A percentile compares a stretch with the other conserved stretches of the same genome.
Evolutionary conservation across 2,113 vertebrate species (phyloP).

Genomic region (Lichenostomus cassidix): DNA sequence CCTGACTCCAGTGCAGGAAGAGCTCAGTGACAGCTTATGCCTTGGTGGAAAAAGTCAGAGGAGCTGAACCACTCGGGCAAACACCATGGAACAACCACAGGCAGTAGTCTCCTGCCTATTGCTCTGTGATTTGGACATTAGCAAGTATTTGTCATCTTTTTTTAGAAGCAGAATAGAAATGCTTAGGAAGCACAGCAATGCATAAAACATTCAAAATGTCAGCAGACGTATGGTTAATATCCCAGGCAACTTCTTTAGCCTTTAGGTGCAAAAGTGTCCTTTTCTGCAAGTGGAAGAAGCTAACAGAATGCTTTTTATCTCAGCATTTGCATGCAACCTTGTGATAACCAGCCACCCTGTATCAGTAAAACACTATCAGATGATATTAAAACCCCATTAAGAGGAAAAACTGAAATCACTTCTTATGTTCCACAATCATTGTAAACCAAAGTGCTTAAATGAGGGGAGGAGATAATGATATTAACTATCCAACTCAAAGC

Average conservation of each 20-base stretch:
- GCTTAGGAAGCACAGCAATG: not conserved
- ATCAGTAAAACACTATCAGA: slow-evolving; percentile 77
- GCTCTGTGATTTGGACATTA: not conserved
- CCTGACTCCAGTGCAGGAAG: not conserved
- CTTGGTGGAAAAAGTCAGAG: not conserved
- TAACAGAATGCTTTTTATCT: not conserved
- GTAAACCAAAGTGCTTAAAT: slow-evolving; percentile 87
- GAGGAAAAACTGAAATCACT: slow-evolving; percentile 85
- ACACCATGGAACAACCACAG: not conserved
- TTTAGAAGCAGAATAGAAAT: not conserved
- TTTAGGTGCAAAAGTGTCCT: not conserved
- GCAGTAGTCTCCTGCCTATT: not conserved
- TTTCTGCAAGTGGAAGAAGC: not conserved
- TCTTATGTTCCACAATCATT: slow-evolving; percentile 89
- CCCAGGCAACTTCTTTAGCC: not conserved
- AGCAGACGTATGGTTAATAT: not conserved
- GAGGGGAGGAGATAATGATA: slow-evolving; percentile 92
- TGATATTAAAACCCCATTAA: slow-evolving; percentile 85
- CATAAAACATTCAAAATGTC: not conserved
- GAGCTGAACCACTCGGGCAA: not conserved
- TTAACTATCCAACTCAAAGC: slow-evolving; percentile 93
- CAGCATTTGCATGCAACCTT: not conserved
- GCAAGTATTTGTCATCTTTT: not conserved
- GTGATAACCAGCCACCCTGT: slow-evolving; percentile 68
- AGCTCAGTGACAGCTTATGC: not conserved